Base-by-base conservation (phyloP, 2,113 vertebrate genomes). In the Apaloderma vittatum region DNA sequence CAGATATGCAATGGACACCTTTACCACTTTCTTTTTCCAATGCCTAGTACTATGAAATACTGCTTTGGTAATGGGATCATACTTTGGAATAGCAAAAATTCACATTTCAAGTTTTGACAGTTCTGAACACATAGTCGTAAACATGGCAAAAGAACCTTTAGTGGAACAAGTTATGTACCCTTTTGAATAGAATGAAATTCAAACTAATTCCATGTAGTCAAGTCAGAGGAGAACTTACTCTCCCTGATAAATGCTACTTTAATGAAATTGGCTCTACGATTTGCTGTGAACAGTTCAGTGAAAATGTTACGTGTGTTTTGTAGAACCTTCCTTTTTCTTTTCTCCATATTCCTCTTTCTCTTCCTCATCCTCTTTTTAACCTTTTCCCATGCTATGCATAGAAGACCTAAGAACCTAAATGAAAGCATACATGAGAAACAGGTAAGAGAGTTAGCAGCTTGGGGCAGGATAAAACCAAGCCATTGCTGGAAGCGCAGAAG, bases 281-380 rank as follows among this genome's bases (percentile, higher is more conserved):
- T 95, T 1, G 2, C 29, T 73, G 58, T 78, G 40, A 66, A 30
- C 16, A 61, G 3, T 15, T 76, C 32, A 66, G 51, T 83, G 55
- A 88, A 80, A 86, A 83, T 20, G 48, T 78, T 40, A 18, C 55
- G 24, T 73, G 24, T 80, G 48, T 62, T 95, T 65, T 59, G 11
- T 26, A 29, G 6, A 57, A 21, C 43, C 88, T 90, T 93, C 84
- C 74, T 92, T 96, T 80, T 96, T 88, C 32, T 94, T 92, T 82
- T 73, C 40, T 83, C 49, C 21, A 52, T 52, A 88, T 86, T 88
- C 26, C 54, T 87, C 77, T 96, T 94, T 95, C 82, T 96, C 82
- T 96, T 95, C 68, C 88, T 88, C 82, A 66, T 92, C 52, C 57
- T 78, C 63, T 90, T 94, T 90, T 88, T 88, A 71, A 67, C 37